Evolutionary conservation across 2,113 vertebrate genomes (phyloP), one percentile per base, ranked within the genome.

Genomic region (Eurypyga helias): DNA sequence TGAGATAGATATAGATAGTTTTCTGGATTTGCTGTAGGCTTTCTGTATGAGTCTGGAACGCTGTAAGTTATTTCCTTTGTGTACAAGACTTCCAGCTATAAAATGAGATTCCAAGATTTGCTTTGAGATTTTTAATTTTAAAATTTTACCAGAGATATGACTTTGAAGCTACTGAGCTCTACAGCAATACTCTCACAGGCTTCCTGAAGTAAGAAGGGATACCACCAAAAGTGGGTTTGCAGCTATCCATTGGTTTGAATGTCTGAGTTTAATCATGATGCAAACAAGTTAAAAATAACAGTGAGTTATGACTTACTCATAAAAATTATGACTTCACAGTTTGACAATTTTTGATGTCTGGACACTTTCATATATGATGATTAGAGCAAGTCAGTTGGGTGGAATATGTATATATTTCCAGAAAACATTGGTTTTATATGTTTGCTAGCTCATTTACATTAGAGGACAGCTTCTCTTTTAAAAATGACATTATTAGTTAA

Each of bases 391-490:
- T 15, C 66, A 8, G 48, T 55, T 61, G 57, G 36, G 19, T 89
- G 62, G 82, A 29, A 71, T 94, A 77, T 43, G 33, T 83, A 82
- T 64, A 8, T 66, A 66, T 82, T 89, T 94, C 29, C 51, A 92
- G 66, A 96, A 85, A 95, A 90, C 23, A 24, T 33, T 79, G 41
- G 9, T 70, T 95, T 90, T n/a, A 43, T 49, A 34, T 66, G 11
- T 78, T 94, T 93, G 21, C 28, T 77, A 90, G 69, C 7, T 57
- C 67, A 49, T 26, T 97, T 82, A 48, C 25, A 12, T 61, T 65
- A 12, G 7, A 87, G 38, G 57, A 55, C 8, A 86, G 9, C 10
- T 93, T 76, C 17, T 83, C 11, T 86, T 89, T 61, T 61, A 33
- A 92, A 96, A 90, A 64, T 46, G 4, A 67, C 29, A 28, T 60